phyloP scores from a whole-genome alignment of 2,888 invertebrate species.

The Volucella bombylans region DNA sequence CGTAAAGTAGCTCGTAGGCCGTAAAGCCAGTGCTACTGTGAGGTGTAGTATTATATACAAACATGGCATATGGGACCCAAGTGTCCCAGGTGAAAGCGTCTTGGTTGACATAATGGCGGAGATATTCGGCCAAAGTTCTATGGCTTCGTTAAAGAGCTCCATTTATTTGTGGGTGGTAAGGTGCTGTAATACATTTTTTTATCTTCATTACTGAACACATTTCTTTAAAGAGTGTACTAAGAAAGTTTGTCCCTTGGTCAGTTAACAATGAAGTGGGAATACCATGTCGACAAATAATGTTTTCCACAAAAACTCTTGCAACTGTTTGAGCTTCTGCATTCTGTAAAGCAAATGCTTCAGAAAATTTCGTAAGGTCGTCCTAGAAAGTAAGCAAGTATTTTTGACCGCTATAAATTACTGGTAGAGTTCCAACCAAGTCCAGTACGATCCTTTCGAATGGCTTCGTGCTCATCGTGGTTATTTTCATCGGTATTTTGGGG shows the following conservation, averaged over 20 bases:
- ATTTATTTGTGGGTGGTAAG: slow-evolving; percentile 65
- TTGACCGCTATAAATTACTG: slow-evolving; percentile 4
- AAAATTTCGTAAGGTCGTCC: slow-evolving; percentile 43
- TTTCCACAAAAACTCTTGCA: slow-evolving; percentile 27
- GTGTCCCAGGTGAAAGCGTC: slow-evolving; percentile 16
- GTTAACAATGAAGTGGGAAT: slow-evolving; percentile 35
- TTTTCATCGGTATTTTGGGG: slow-evolving; percentile 27
- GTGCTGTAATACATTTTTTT: not conserved
- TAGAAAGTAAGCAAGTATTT: slow-evolving; percentile 44
- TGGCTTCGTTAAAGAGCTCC: slow-evolving; percentile 75
- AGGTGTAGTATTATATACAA: no score
- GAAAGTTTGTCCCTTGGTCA: slow-evolving; percentile 29
- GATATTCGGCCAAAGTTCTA: slow-evolving; percentile 76
- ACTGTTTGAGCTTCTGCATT: slow-evolving; percentile 41
- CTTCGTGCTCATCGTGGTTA: not conserved
- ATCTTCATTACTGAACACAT: slow-evolving; percentile 11
- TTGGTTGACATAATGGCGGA: slow-evolving; percentile 76
- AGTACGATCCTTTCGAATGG: not conserved
- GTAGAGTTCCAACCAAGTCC: not conserved
- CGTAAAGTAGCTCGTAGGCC: no score
- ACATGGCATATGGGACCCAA: no score
- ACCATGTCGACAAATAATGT: slow-evolving; percentile 18
- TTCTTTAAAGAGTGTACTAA: slow-evolving; percentile 68
- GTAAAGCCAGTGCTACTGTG: no score
- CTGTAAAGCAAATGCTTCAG: slow-evolving; percentile 21